phyloP scores from a whole-genome alignment of 2,113 vertebrate species.

The Anoura caudifer region DNA sequence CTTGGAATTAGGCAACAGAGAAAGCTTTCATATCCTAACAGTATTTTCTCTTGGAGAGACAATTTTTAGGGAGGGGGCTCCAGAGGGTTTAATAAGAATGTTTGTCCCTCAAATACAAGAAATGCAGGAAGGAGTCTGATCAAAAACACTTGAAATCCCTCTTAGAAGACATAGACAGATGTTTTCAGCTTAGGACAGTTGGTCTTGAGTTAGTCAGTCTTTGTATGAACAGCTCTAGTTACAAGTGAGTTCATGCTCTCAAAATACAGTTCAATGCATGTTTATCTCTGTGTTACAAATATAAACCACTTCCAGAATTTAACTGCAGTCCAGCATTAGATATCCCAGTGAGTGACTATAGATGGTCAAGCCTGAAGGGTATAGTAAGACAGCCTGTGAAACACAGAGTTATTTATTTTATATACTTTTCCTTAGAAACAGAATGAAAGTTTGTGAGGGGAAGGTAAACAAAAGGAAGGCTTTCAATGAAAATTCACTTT shows the following conservation, averaged over 20 bases:
- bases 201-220: neutral
- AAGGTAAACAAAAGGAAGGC: neutral
- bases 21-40: neutral
- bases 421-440: neutral
- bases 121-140: neutral
- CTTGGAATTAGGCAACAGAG: neutral
- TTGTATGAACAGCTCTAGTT: neutral
- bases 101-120: neutral
- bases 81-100: neutral
- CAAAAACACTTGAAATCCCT: neutral
- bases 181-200: neutral
- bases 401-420: neutral
- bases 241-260: neutral
- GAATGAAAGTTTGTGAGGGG: neutral
- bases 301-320: neutral
- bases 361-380: neutral
- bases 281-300: neutral
- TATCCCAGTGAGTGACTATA: neutral
- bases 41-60: neutral
- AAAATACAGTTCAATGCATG: neutral
- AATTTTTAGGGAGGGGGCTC: neutral
- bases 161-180: neutral
- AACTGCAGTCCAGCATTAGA: neutral
- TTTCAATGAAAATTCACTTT: neutral
- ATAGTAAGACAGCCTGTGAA: neutral